Base-by-base conservation (phyloP, 2,797 vertebrate species). In the Lepilemur septentrionalis region DNA sequence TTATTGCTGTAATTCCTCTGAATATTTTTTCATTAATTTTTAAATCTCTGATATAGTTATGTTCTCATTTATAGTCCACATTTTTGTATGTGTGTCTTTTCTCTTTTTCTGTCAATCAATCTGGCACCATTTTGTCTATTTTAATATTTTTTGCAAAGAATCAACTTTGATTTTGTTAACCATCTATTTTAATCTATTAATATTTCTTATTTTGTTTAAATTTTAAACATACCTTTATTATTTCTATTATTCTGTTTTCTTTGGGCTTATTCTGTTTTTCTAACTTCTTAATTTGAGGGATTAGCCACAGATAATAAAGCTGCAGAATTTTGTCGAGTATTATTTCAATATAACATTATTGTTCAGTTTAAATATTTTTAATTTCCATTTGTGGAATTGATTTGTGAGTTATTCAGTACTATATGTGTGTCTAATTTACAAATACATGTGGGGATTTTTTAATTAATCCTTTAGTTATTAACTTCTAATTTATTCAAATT, bases 401-500 rank as follows among this genome's bases (percentile, higher is more conserved):
- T 9, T 65, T 91, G 1, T 67, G 46, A 73, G 55, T 86, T 91
- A 80, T 72, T 80, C 81, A 63, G 13, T 7, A 85, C 30, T 91
- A 20, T 72, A 25, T 59, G 17, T 90, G 55, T 48, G n/a, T 81
- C 78, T 52, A 52, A 91, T 72, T 85, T 94, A 38, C 46, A 86
- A 46, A 7, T 73, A 72, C 25, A 55, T 20, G 18, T 46, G 43
- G 55, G 43, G 48, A 78, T 73, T 91, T 73, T 79, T 28, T 35
- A 65, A 30, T 86, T 32, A 72, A 73, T 46, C 32, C 32, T 95
- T 82, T 73, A 32, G 38, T n/a, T 75, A 48, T 63, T 61, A 69
- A 59, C 61, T 94, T 95, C 46, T 91, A 48, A 86, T 80, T 73
- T 91, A 65, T 73, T 95, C 86, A 25, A 70, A 86, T 55, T 46